Conservation (phyloP, 2,888 invertebrate species). For the Lagria hirta region DNA sequence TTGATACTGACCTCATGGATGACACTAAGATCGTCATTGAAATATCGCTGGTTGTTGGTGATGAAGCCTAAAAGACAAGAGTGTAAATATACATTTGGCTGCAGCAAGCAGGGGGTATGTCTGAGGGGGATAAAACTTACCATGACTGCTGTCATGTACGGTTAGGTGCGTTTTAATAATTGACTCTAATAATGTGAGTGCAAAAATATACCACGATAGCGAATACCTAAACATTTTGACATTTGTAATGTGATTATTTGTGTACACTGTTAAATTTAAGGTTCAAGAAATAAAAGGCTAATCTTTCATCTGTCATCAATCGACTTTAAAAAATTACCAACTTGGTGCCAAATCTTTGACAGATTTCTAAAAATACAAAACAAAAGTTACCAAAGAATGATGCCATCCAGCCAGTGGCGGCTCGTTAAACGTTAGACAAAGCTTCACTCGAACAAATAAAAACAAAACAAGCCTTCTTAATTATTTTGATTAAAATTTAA, state of each 20-base stretch:
- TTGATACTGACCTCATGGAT: slow-evolving; percentile 56
- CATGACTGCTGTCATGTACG: slow-evolving; percentile 73
- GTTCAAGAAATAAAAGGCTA: slow-evolving; percentile 24
- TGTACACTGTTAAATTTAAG: slow-evolving; percentile 30
- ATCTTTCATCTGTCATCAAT: slow-evolving; percentile 33
- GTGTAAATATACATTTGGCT: too few species aligned
- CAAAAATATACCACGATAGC: slow-evolving; percentile 66
- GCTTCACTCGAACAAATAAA: too few species aligned
- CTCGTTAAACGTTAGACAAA: too few species aligned
- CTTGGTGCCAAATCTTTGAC: background rate
- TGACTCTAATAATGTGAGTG: slow-evolving; percentile 68
- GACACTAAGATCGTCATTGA: slow-evolving; percentile 64
- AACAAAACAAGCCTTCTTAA: too few species aligned
- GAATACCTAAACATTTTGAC: slow-evolving; percentile 52
- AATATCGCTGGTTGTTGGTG: slow-evolving; percentile 69
- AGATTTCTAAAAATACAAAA: too few species aligned
- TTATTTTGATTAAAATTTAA: too few species aligned
- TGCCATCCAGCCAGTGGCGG: too few species aligned
- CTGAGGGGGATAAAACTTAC: slow-evolving; percentile 55
- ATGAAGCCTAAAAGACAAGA: slow-evolving; percentile 64
- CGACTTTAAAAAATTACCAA: slow-evolving; percentile 31
- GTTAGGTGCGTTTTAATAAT: slow-evolving; percentile 69
- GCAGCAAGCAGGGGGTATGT: too few species aligned
- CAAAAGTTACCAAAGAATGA: too few species aligned
- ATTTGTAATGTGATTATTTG: slow-evolving; percentile 46